These are phyloP conservation scores for Salpingus planirostris DNA, from an alignment of 2,888 invertebrate genomes.

Conservation along the genomic window DNA sequence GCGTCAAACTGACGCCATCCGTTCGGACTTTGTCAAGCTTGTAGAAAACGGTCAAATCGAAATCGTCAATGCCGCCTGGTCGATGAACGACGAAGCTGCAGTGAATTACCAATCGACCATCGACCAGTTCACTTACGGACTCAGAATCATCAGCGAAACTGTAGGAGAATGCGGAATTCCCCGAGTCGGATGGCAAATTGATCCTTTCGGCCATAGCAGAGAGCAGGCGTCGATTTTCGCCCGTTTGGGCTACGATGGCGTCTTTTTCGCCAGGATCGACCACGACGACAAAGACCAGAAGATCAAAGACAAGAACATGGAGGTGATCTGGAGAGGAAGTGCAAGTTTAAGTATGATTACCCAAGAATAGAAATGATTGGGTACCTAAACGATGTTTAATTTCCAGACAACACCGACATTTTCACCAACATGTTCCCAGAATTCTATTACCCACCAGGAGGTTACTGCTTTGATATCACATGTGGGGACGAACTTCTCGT, in stretches of 20 bases:
- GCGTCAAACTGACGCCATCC: slow-evolving; percentile 51
- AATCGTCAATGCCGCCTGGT: slow-evolving; percentile 73
- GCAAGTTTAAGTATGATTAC: slow-evolving; percentile 51
- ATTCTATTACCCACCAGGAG: slow-evolving; percentile 71
- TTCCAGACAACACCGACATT: slow-evolving; percentile 39
- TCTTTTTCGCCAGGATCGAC: slow-evolving; percentile 80
- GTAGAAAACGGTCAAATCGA: slow-evolving; percentile 67
- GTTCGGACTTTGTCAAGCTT: slow-evolving; percentile 54
- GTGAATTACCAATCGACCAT: slow-evolving; percentile 63
- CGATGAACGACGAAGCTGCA: slow-evolving; percentile 75
- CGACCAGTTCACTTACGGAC: slow-evolving; percentile 65
- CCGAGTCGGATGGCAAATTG: slow-evolving; percentile 72
- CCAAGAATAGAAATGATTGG: too few species aligned
- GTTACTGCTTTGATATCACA: slow-evolving; percentile 87
- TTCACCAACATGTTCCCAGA: slow-evolving; percentile 19
- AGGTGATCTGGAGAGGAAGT: slow-evolving; percentile 78
- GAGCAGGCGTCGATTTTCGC: too few species aligned
- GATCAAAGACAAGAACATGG: slow-evolving; percentile 53
- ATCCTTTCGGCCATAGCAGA: too few species aligned
- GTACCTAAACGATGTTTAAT: too few species aligned
- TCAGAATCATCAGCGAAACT: slow-evolving; percentile 53
- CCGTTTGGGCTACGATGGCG: slow-evolving; percentile 81
- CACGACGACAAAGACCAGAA: slow-evolving; percentile 70
- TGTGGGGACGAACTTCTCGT: slow-evolving; percentile 83
- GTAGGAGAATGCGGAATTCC: slow-evolving; percentile 68